These are phyloP conservation scores for Chinchilla lanigera DNA, from an alignment of 2,113 vertebrate genomes.

Conservation along the genomic window DNA sequence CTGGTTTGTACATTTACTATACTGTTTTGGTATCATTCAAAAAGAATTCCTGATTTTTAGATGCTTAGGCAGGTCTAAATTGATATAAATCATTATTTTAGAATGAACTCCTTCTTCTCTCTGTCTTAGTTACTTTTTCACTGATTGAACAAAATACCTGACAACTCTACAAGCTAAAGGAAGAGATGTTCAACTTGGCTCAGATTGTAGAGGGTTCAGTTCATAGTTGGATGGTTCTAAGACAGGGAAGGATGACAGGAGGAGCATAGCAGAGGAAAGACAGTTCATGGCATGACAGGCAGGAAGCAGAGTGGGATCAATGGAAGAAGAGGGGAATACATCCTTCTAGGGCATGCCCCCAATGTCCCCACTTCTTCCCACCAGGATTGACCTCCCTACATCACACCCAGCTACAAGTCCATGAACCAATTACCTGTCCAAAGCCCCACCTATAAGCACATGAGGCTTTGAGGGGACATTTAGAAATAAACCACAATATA, in stretches of 20 bases:
- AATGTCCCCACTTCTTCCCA: neutral
- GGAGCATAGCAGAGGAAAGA: neutral
- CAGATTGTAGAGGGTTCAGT: neutral
- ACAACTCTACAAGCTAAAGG: neutral
- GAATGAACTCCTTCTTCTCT: neutral
- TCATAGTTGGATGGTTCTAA: neutral
- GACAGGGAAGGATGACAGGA: neutral
- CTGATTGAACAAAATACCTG: neutral
- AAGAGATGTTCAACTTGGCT: neutral
- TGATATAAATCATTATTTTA: neutral
- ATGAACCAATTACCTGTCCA: too few species aligned
- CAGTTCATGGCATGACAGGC: neutral
- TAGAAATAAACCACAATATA: neutral
- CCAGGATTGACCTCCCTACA: neutral
- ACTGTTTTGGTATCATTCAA: neutral
- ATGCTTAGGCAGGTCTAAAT: neutral
- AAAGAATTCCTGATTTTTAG: neutral
- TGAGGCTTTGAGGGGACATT: neutral
- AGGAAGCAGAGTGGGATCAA: neutral
- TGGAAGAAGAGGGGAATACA: neutral
- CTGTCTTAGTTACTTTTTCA: neutral
- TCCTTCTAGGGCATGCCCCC: neutral
- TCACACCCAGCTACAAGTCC: neutral
- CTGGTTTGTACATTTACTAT: neutral
- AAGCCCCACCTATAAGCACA: neutral